Base-by-base conservation (phyloP, 2,888 invertebrate species). In the Anthrax anthrax region DNA sequence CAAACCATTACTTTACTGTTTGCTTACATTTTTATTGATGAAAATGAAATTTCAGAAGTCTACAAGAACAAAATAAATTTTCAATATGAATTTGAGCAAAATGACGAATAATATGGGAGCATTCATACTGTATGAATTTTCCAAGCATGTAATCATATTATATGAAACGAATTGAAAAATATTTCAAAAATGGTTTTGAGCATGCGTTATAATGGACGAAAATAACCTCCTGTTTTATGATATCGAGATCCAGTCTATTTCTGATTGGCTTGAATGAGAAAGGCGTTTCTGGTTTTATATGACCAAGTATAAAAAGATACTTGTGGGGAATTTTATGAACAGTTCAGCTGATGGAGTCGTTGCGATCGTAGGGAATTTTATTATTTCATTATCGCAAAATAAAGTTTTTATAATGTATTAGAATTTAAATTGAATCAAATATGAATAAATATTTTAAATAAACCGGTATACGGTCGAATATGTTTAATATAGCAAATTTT, bases 321-420 rank as follows among this genome's bases (percentile, higher is more conserved):
- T 37, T 42, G 46, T 41, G 46, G 42, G 46, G 37, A 34, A 32
- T 37, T 37, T 27, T 27, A 14, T 27, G 18, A 37, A 44, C 50
- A 50, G 50, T 50, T 46, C 41, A 43, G 46, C 41, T 44, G 32
- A 42, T 34, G 44, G 43, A 46, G 42, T 41, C 41, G 48, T 48
- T 44, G 50, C 46, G 50, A 41, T 46, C 44, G 47, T 41, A 34
- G 14, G 10, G 29, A 14, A 32, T 39, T n/a, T 44, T 32, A 18
- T 23, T 23, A 8, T n/a, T n/a, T n/a, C n/a, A n/a, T n/a, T n/a
- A n/a, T n/a, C n/a, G n/a, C n/a, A n/a, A n/a, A n/a, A n/a, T n/a
- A n/a, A n/a, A n/a, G n/a, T n/a, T n/a, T n/a, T n/a, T n/a, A n/a
- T n/a, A n/a, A n/a, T 23, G 4, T 23, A 23, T 6, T 23, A 23